phyloP scores from a whole-genome alignment of 92 coral and sea anemone species.

The Siderastrea radians region DNA sequence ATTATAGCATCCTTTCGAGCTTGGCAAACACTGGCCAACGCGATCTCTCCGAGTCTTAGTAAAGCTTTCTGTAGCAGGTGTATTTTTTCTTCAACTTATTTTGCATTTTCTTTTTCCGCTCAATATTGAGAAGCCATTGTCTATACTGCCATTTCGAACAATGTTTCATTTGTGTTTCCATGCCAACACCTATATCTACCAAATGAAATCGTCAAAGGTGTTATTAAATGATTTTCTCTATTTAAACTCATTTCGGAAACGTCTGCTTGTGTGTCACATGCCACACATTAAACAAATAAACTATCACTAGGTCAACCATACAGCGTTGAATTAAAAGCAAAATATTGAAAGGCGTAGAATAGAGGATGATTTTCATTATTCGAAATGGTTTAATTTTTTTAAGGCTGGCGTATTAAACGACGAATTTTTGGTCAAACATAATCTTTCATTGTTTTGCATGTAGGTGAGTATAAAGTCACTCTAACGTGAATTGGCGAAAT shows the following conservation, averaged over 20 bases:
- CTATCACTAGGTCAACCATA: background rate
- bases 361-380: background rate
- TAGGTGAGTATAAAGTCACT: background rate
- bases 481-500: no score
- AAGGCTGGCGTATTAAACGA: background rate
- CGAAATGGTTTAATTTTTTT: no score
- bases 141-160: background rate
- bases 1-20: background rate
- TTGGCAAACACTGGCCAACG: slow-evolving; percentile 8
- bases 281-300: background rate
- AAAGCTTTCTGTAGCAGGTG: slow-evolving; percentile 36
- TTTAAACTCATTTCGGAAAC: slow-evolving; percentile 27
- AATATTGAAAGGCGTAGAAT: background rate
- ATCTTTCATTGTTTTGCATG: background rate
- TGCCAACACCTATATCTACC: slow-evolving; percentile 42
- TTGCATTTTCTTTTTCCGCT: slow-evolving; percentile 50
- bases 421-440: background rate
- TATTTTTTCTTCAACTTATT: slow-evolving; percentile 23
- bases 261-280: background rate
- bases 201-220: slow-evolving; percentile 14
- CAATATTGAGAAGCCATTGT: slow-evolving; percentile 19
- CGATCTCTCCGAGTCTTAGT: background rate
- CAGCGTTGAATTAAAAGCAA: background rate
- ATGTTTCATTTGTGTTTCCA: slow-evolving; percentile 26
- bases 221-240: background rate